Percentiles rank a stretch among this genome's conserved stretches.
Conservation (phyloP, 2,113 vertebrate genomes). For the Coregonus clupeaformis region DNA sequence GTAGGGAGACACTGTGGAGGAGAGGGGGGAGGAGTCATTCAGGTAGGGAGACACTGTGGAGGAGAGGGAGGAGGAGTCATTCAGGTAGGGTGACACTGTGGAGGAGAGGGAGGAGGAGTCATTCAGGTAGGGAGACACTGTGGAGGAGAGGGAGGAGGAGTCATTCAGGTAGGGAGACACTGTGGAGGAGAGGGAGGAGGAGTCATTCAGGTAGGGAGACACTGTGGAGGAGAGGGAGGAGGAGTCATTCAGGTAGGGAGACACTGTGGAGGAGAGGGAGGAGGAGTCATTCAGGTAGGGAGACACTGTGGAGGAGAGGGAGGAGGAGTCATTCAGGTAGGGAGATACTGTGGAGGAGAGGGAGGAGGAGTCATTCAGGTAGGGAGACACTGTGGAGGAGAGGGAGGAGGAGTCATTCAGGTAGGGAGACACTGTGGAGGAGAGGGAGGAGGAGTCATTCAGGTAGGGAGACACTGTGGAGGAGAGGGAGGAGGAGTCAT, state of each 20-base stretch:
- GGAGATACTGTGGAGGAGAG: no score
- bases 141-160: no score
- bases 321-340: no score
- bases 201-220: not conserved
- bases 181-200: constrained; percentile 44
- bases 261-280: constrained; percentile 74
- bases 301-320: no score
- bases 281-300: not conserved
- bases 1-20: constrained; percentile 88
- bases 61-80: constrained; percentile 40
- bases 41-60: not conserved
- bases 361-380: no score
- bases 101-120: not conserved
- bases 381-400: no score
- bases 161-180: constrained; percentile 95
- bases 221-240: no score
- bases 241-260: constrained; percentile 87
- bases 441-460: no score
- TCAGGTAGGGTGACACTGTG: constrained; percentile 95
- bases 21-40: not conserved
- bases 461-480: no score
- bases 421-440: no score
- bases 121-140: not conserved
- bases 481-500: no score
- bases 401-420: no score